A percentile compares a stretch with the other conserved stretches of the same genome.
These are phyloP conservation scores for Empidonax alnorum DNA, from an alignment of 2,113 vertebrate genomes.

Conservation along the genomic window DNA sequence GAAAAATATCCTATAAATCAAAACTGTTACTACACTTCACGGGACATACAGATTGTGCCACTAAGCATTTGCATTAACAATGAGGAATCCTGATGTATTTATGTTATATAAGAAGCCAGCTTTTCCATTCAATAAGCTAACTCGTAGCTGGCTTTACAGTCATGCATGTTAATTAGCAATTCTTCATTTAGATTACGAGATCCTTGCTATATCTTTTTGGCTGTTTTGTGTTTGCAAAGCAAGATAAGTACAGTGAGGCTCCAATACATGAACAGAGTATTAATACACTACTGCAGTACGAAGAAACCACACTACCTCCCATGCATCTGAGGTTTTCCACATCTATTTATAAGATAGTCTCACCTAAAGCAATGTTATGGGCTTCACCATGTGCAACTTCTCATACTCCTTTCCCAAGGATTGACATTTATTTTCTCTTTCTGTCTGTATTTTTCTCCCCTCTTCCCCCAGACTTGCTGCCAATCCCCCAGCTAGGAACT, in stretches of 20 bases:
- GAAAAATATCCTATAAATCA: background rate
- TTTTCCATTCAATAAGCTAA: background rate
- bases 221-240: background rate
- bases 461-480: background rate
- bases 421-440: background rate
- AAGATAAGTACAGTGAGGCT: background rate
- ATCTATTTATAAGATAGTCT: background rate
- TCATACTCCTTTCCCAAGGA: background rate
- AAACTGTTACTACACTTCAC: background rate
- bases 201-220: background rate
- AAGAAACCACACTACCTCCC: background rate
- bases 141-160: background rate
- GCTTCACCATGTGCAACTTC: background rate
- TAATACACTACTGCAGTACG: background rate
- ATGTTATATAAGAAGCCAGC: background rate
- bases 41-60: background rate
- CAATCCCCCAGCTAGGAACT: background rate
- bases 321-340: background rate
- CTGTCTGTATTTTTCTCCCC: background rate
- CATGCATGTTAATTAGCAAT: background rate
- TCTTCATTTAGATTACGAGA: background rate
- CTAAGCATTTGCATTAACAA: background rate
- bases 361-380: background rate
- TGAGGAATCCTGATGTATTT: background rate
- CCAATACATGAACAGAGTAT: background rate